phyloP scores from a whole-genome alignment of 2,797 vertebrate species.

The Ctenochaetus hawaiiensis region DNA sequence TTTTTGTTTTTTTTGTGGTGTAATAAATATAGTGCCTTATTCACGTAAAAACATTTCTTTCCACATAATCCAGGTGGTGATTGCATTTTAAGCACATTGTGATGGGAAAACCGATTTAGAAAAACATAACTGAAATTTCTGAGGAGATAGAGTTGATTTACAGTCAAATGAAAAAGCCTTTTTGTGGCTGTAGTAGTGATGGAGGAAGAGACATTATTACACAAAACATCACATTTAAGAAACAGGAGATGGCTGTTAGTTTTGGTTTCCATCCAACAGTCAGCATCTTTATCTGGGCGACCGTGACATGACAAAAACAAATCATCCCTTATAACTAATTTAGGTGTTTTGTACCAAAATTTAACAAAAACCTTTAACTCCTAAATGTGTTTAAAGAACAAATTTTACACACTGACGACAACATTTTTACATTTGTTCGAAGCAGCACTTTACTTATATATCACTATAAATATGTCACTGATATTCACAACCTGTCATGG shows the following conservation, averaged over 20 bases:
- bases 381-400: no score
- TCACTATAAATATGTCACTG: no score
- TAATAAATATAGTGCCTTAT: not conserved
- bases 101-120: not conserved
- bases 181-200: no score
- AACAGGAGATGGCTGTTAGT: not conserved
- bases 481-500: no score
- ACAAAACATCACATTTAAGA: not conserved
- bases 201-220: not conserved
- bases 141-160: not conserved
- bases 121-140: not conserved
- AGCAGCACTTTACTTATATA: no score
- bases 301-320: not conserved
- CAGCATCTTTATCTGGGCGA: not conserved
- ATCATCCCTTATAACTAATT: not conserved
- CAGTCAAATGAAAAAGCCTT: no score
- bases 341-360: no score
- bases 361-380: no score
- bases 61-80: not conserved
- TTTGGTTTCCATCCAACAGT: not conserved
- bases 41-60: not conserved
- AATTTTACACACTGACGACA: no score
- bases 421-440: no score
- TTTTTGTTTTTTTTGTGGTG: no score
- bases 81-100: not conserved